Conservation (phyloP, 2,113 vertebrate genomes). For the Tauraco erythrolophus region DNA sequence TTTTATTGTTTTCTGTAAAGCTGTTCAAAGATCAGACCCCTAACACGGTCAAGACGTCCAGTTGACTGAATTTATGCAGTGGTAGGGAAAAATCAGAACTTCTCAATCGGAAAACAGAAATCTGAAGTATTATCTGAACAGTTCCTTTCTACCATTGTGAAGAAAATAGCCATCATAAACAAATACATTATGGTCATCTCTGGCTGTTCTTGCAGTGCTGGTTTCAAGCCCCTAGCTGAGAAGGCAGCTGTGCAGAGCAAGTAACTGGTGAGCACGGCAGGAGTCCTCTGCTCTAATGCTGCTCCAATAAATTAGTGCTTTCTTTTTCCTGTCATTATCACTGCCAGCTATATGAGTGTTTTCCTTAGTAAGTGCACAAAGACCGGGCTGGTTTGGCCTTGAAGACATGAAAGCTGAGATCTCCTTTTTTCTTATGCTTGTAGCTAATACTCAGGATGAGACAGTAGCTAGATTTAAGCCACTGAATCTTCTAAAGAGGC, state of each 20-base stretch:
- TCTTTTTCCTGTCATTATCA: constrained; percentile 47
- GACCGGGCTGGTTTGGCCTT: not conserved
- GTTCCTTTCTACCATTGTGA: constrained; percentile 35
- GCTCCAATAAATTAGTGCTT: constrained; percentile 60
- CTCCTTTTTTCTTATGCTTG: constrained; percentile 5
- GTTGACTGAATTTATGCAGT: not conserved
- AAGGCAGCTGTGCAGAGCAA: constrained; percentile 69
- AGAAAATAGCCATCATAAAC: not conserved
- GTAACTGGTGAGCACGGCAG: constrained; percentile 50
- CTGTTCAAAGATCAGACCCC: not conserved
- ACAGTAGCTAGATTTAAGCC: not conserved
- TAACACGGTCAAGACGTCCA: not conserved
- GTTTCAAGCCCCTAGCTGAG: constrained; percentile 70
- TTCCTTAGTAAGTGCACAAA: constrained; percentile 15
- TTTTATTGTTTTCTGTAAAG: not conserved
- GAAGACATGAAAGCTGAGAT: not conserved
- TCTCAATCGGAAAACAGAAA: not conserved
- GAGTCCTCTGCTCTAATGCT: constrained; percentile 44
- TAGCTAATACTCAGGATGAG: not conserved
- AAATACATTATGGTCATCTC: constrained; percentile 49
- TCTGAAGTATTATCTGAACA: not conserved
- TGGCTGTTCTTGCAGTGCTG: constrained; percentile 50
- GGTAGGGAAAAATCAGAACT: not conserved
- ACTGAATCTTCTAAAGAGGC: not conserved
- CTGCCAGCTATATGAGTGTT: constrained; percentile 41